Conservation (phyloP, 2,797 vertebrate genomes). For the Oophaga sylvatica region DNA sequence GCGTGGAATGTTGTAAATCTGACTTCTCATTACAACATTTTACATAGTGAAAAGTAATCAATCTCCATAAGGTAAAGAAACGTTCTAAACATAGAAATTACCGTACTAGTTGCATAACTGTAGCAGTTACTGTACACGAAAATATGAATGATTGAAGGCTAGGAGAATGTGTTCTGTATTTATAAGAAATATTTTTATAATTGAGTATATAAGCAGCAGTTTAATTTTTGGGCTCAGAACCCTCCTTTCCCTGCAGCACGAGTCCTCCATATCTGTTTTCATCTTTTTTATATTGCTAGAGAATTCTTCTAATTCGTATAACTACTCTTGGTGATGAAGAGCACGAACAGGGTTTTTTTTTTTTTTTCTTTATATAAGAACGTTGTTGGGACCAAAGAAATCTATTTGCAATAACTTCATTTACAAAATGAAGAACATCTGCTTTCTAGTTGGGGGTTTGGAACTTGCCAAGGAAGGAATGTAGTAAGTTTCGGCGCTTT, state of each 20-base stretch:
- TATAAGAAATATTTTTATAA: background rate
- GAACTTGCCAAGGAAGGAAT: slow-evolving; percentile 28
- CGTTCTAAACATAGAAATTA: too few species aligned
- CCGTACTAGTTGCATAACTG: too few species aligned
- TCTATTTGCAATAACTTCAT: slow-evolving; percentile 1
- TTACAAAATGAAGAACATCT: slow-evolving; percentile 44
- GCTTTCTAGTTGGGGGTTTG: slow-evolving; percentile 32
- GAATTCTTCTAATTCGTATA: background rate
- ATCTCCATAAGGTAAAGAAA: too few species aligned
- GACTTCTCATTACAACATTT: too few species aligned
- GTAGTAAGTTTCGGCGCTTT: background rate
- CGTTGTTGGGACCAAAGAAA: background rate
- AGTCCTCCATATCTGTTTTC: background rate
- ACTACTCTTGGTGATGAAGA: too few species aligned
- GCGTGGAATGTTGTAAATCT: slow-evolving; percentile 5
- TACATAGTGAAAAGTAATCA: too few species aligned
- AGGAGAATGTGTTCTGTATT: too few species aligned
- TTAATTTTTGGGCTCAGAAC: background rate
- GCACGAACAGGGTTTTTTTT: too few species aligned
- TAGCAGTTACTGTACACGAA: too few species aligned
- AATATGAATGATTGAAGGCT: too few species aligned
- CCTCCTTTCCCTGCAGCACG: too few species aligned
- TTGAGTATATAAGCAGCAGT: background rate
- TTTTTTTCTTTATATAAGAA: background rate
- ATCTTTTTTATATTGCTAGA: background rate